These are phyloP conservation scores for Andrena trimmerana DNA, from an alignment of 2,888 invertebrate genomes.

Conservation along the genomic window DNA sequence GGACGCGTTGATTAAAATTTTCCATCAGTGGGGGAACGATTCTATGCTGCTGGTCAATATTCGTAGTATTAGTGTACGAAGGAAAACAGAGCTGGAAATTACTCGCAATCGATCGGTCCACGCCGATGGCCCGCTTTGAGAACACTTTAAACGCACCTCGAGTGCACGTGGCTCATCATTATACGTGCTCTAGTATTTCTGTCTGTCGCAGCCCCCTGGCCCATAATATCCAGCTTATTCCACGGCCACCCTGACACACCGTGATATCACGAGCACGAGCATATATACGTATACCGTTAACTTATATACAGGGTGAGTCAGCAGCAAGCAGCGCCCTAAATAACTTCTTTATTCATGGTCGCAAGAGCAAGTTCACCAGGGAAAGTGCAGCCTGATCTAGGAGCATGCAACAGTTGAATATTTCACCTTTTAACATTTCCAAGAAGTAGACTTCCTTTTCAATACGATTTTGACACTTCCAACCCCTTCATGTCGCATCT, in stretches of 20 bases:
- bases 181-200: constrained; percentile 26
- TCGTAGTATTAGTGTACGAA: not conserved
- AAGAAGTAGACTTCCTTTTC: not conserved
- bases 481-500: no score
- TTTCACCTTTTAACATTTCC: not conserved
- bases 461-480: no score
- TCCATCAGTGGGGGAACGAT: not conserved
- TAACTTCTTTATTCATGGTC: not conserved
- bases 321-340: not conserved
- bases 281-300: not conserved
- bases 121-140: not conserved
- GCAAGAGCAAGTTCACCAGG: not conserved
- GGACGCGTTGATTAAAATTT: not conserved
- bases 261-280: constrained; percentile 33
- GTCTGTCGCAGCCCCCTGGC: constrained; percentile 1
- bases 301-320: constrained; percentile 22
- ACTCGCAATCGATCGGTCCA: constrained; percentile 6
- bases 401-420: not conserved
- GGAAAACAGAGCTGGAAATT: constrained; percentile 8
- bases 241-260: constrained; percentile 30
- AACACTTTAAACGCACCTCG: not conserved
- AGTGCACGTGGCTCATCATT: not conserved
- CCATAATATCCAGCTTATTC: constrained; percentile 50
- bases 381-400: not conserved
- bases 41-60: not conserved